Base-by-base conservation (phyloP, 2,888 invertebrate species). In the Homarus gammarus region DNA sequence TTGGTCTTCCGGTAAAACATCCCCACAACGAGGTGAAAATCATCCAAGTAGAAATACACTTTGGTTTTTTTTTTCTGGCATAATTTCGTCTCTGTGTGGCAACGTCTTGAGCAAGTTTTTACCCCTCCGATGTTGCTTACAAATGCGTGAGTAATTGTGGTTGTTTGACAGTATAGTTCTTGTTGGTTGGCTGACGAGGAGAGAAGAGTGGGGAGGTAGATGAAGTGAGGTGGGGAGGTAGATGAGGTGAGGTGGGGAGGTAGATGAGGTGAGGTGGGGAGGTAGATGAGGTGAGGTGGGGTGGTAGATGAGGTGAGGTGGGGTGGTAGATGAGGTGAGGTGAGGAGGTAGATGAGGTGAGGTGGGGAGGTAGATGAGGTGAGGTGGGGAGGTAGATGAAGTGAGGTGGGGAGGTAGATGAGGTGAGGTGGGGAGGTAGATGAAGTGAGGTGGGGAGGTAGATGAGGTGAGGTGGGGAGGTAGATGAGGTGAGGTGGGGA, bases 1-100 rank as follows among this genome's bases (percentile, higher is more conserved):
- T 73, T 22, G 22, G 27, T 36, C 75, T 75, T 75, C 75, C 40
- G 75, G 75, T 75, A 75, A 75, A n/a, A 75, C 31, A 75, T 75
- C 44, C 31, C 22, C 44, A 75, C 33, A 49, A 75, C 75, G 44
- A 40, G 1, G 38, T 18, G 40, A 10, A 6, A 49, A 40, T 75
- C n/a, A 40, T 75, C 40, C 27, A n/a, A n/a, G n/a, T n/a, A n/a
- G n/a, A n/a, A n/a, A n/a, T n/a, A n/a, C n/a, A 18, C 15, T 15
- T 27, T 15, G 22, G 5, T 49, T 44, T 27, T 75, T 75, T 64
- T 36, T 70, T 33, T 6, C 31, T 64, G 27, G 75, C n/a, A n/a
- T n/a, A n/a, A n/a, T 40, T 44, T 44, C 75, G 44, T 44, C 27
- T 22, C n/a, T 75, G 22, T 38, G 15, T 15, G 44, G n/a, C 27